Evolutionary conservation across 2,888 invertebrate genomes (phyloP).

Genomic region (Aphidius colemani): DNA sequence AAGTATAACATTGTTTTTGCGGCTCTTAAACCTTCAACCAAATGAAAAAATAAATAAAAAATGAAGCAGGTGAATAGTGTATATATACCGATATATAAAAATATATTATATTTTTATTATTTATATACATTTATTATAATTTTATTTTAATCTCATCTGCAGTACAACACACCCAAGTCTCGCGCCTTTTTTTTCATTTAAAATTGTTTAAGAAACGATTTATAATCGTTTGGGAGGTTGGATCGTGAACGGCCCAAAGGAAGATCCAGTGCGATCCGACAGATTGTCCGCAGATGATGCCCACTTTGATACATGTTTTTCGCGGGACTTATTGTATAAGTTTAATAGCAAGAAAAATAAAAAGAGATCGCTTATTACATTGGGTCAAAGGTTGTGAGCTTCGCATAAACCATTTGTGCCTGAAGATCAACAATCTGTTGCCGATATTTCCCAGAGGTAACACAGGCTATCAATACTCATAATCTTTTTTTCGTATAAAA

Average conservation of each 20-base stretch:
- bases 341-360: slow-evolving; percentile 51
- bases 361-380: slow-evolving; percentile 55
- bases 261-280: slow-evolving; percentile 40
- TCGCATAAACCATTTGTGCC: slow-evolving; percentile 58
- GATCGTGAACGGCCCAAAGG: slow-evolving; percentile 21
- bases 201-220: slow-evolving; percentile 23
- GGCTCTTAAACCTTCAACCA: no score
- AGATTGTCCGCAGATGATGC: slow-evolving; percentile 37
- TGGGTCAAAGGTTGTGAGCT: slow-evolving; percentile 54
- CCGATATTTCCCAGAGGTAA: slow-evolving; percentile 58
- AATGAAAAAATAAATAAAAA: not conserved
- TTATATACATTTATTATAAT: slow-evolving; percentile 12
- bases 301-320: slow-evolving; percentile 46
- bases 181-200: slow-evolving; percentile 10
- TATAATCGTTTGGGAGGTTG: slow-evolving; percentile 16
- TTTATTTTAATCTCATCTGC: slow-evolving; percentile 4
- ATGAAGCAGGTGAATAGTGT: slow-evolving; percentile 2
- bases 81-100: slow-evolving; percentile 1
- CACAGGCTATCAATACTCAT: slow-evolving; percentile 46
- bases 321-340: slow-evolving; percentile 44
- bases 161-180: not conserved
- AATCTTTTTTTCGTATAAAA: slow-evolving; percentile 40
- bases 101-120: slow-evolving; percentile 10
- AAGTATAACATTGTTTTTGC: not conserved
- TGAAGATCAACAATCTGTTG: slow-evolving; percentile 55